phyloP scores from a whole-genome alignment of 92 coral and sea anemone genomes.

The Nematostella vectensis region DNA sequence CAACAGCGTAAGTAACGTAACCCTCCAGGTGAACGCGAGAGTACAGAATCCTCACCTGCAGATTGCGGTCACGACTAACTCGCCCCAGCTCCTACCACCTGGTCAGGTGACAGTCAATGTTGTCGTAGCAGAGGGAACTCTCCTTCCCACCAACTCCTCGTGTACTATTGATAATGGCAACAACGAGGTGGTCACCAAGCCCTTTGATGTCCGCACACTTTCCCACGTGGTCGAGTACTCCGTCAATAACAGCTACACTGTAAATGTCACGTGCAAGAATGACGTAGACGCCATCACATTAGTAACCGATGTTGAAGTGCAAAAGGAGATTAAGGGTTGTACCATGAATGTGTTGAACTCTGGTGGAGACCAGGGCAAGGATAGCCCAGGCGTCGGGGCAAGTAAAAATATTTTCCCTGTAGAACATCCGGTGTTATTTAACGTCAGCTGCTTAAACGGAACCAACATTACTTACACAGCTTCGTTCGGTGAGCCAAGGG shows the following conservation, averaged over 20 bases:
- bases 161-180: slow-evolving; percentile 62
- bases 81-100: slow-evolving; percentile 72
- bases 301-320: slow-evolving; percentile 47
- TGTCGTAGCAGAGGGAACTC: slow-evolving; percentile 23
- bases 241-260: slow-evolving; percentile 41
- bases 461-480: slow-evolving; percentile 67
- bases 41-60: slow-evolving; percentile 52
- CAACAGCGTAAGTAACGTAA: slow-evolving; percentile 65
- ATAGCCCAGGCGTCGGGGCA: slow-evolving; percentile 56
- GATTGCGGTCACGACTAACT: slow-evolving; percentile 36
- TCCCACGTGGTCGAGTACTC: slow-evolving; percentile 28
- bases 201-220: slow-evolving; percentile 36
- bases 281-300: slow-evolving; percentile 30
- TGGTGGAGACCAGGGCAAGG: slow-evolving; percentile 61
- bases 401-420: slow-evolving; percentile 43
- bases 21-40: slow-evolving; percentile 5
- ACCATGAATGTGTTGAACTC: slow-evolving; percentile 26
- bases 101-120: slow-evolving; percentile 48
- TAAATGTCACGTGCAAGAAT: slow-evolving; percentile 46
- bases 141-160: slow-evolving; percentile 53
- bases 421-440: slow-evolving; percentile 40
- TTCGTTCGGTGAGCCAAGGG: slow-evolving; percentile 68
- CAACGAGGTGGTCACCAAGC: no score
- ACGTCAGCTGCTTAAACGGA: slow-evolving; percentile 43
- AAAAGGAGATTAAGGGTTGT: slow-evolving; percentile 40